A percentile compares a stretch with the other conserved stretches of the same genome.
Conservation (phyloP, 2,797 vertebrate species). For the Triplophysa yarkandensis region DNA sequence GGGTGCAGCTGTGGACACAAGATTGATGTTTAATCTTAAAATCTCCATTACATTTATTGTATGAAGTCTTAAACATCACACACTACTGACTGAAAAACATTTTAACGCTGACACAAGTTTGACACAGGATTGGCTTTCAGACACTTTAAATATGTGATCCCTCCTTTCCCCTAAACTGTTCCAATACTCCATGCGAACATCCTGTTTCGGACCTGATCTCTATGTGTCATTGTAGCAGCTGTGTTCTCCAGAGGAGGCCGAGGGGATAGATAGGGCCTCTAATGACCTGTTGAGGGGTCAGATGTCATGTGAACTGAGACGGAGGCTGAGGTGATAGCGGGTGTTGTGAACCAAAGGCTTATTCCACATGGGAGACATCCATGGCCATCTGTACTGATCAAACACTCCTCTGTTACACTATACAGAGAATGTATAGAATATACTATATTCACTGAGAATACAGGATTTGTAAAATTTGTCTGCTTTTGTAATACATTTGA, state of each 20-base stretch:
- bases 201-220: conserved; percentile 26
- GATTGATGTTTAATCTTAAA: neutral
- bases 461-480: neutral
- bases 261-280: conserved; percentile 32
- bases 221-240: conserved; percentile 30
- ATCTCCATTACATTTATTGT: neutral
- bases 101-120: conserved; percentile 6
- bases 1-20: neutral
- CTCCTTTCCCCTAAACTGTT: conserved; percentile 19
- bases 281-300: conserved; percentile 42
- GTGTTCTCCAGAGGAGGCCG: conserved; percentile 28
- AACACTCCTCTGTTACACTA: neutral
- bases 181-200: conserved; percentile 31
- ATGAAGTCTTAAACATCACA: neutral
- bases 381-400: conserved; percentile 19
- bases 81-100: conserved; percentile 1
- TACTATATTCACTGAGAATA: neutral
- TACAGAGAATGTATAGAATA: neutral
- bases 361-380: conserved; percentile 27
- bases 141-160: conserved; percentile 6
- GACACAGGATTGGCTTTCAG: conserved; percentile 17
- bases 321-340: conserved; percentile 31
- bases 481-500: neutral
- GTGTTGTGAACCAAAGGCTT: conserved; percentile 12
- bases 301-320: conserved; percentile 50